Base-by-base conservation (phyloP, 2,888 invertebrate species). In the Pogonocherus hispidulus region DNA sequence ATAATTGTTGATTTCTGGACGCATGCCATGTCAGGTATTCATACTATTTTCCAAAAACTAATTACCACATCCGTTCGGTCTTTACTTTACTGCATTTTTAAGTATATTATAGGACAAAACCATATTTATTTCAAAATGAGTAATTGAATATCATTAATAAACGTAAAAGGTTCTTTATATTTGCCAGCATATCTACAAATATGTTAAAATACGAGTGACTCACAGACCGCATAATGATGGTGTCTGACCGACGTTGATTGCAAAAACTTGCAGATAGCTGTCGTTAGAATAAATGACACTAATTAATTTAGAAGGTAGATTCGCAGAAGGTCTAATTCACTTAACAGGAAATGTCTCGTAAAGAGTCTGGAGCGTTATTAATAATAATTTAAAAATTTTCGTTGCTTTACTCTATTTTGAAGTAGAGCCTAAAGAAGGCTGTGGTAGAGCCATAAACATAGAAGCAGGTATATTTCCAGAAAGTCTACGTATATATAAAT, bases 21-120 rank as follows among this genome's bases (percentile, higher is more conserved):
- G 32, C 59, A 59, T 49, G 18, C 35, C 47, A 27, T 27, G 32
- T n/a, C 6, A n/a, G 11, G 18, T n/a, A 59, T 18, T 57, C 57
- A 46, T 9, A 19, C 35, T 11, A 56, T 55, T 64, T 76, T 76
- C 75, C 66, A 41, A 67, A 74, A 76, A 75, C 66, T 71, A 68
- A 76, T 75, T 70, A 70, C 67, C 74, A 75, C 76, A 76, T 76
- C 76, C 76, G 74, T 47, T 60, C 18, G 44, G 66, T 35, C 35
- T 19, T 27, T 3, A 3, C 27, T 27, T 27, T 27, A 8, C 27
- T 27, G 8, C 27, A 27, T 66, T 56, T 49, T 52, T 35, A 51
- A 54, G 44, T 64, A 14, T 62, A 67, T 66, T 68, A 66, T 63
- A 66, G 67, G 27, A 27, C n/a, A n/a, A n/a, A n/a, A n/a, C n/a